phyloP scores from a whole-genome alignment of 2,113 vertebrate genomes.

The Cheirogaleus medius region DNA sequence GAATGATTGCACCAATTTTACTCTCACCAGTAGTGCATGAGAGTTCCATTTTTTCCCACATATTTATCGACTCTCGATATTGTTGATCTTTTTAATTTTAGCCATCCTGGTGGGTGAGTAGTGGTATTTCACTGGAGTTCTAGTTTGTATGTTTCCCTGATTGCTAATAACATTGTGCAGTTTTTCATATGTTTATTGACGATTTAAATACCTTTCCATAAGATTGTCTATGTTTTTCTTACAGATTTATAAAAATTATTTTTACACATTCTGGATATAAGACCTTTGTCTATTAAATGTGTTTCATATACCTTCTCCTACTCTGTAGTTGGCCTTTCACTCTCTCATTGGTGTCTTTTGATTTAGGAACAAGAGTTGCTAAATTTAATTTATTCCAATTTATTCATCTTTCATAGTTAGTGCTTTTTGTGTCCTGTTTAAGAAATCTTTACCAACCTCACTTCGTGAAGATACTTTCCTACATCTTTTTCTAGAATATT shows the following conservation, averaged over 20 bases:
- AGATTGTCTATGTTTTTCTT: constrained; percentile 24
- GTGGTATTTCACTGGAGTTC: not conserved
- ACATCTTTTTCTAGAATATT: not conserved
- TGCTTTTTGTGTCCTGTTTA: not conserved
- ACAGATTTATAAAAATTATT: not conserved
- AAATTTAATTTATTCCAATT: not conserved
- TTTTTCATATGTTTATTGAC: not conserved
- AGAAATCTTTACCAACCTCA: not conserved
- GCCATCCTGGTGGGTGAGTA: not conserved
- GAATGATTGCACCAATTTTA: not conserved
- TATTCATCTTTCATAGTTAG: too few relatives aligned
- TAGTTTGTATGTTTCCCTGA: not conserved
- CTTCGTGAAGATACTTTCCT: not conserved
- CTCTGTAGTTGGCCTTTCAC: not conserved
- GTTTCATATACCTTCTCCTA: not conserved
- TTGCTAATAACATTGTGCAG: not conserved
- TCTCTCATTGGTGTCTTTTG: not conserved
- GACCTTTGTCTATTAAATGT: not conserved
- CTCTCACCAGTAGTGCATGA: not conserved
- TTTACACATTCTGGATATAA: not conserved
- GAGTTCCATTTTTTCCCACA: not conserved
- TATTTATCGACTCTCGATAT: not conserved
- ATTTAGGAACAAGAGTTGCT: not conserved
- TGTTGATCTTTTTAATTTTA: constrained; percentile 10
- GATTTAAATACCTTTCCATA: not conserved